A percentile compares a stretch with the other conserved stretches of the same genome.
phyloP scores from a whole-genome alignment of 1,140 invertebrate genomes.

The Mactra quadrangularis region DNA sequence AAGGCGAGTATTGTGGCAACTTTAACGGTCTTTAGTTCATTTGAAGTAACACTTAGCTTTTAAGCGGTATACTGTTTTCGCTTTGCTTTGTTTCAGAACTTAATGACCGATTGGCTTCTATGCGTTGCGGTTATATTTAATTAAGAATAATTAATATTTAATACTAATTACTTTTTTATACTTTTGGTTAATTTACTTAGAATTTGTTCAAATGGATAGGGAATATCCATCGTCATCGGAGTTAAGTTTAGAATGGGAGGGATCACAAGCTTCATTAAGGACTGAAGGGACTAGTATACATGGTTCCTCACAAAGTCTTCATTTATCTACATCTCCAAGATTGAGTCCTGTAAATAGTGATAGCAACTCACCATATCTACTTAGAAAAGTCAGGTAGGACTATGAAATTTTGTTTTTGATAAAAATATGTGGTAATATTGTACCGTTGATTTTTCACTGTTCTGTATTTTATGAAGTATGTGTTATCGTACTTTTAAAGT shows the following conservation, averaged over 20 bases:
- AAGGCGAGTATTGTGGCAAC: too few species aligned
- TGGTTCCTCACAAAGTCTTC: conserved; percentile 49
- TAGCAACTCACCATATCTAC: conserved; percentile 35
- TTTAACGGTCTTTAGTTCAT: too few species aligned
- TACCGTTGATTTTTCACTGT: not conserved
- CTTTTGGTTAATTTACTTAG: too few species aligned
- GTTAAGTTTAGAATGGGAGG: conserved; percentile 49
- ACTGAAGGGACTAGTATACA: conserved; percentile 37
- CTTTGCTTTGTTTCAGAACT: too few species aligned
- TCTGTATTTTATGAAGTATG: not conserved
- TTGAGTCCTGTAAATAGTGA: conserved; percentile 47
- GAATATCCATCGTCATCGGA: conserved; percentile 48
- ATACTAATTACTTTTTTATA: too few species aligned
- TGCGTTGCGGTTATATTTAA: too few species aligned
- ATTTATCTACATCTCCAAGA: conserved; percentile 48
- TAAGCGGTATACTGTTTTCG: too few species aligned
- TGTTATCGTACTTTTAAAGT: too few species aligned
- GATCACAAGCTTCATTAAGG: conserved; percentile 35
- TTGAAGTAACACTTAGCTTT: too few species aligned
- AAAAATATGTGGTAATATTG: not conserved
- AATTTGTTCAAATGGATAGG: conserved; percentile 44
- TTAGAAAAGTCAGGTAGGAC: conserved; percentile 51
- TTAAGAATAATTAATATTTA: too few species aligned
- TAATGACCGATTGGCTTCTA: too few species aligned
- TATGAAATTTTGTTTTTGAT: not conserved